Percentiles rank a stretch among this genome's conserved stretches.
phyloP scores from a whole-genome alignment of 1,140 invertebrate genomes.

The Drosophila santomea region DNA sequence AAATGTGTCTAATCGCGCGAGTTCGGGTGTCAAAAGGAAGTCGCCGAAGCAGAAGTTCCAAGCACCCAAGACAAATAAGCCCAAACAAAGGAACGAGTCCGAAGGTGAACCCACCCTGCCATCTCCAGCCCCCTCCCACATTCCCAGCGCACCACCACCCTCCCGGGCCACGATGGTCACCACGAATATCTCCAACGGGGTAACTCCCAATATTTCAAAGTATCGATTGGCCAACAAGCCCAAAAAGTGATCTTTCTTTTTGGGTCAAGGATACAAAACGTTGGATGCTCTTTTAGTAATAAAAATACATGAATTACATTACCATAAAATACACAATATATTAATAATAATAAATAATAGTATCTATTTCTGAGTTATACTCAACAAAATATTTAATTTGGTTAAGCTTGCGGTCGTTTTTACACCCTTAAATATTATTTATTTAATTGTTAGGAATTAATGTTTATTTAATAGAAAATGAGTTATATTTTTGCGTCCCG shows the following conservation, averaged over 20 bases:
- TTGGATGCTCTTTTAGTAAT: no score
- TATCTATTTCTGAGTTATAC: no score
- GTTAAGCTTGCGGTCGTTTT: no score
- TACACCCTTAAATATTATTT: not conserved
- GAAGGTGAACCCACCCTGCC: not conserved
- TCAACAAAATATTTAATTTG: no score
- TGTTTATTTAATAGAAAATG: no score
- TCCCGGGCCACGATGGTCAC: conserved; percentile 28
- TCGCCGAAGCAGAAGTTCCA: not conserved
- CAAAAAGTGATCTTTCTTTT: conserved; percentile 16
- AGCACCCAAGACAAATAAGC: not conserved
- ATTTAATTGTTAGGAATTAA: not conserved
- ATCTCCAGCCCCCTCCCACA: not conserved
- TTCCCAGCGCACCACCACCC: conserved; percentile 21
- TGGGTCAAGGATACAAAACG: no score
- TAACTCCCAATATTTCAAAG: conserved; percentile 23
- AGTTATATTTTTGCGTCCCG: conserved; percentile 25
- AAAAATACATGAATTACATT: no score
- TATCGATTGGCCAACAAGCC: conserved; percentile 24
- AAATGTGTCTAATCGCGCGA: not conserved
- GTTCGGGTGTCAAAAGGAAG: not conserved
- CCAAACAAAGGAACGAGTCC: not conserved
- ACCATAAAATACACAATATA: no score
- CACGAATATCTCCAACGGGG: not conserved
- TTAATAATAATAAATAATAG: no score